Evolutionary conservation across 2,797 vertebrate genomes (phyloP).

Genomic region (Varecia variegata): DNA sequence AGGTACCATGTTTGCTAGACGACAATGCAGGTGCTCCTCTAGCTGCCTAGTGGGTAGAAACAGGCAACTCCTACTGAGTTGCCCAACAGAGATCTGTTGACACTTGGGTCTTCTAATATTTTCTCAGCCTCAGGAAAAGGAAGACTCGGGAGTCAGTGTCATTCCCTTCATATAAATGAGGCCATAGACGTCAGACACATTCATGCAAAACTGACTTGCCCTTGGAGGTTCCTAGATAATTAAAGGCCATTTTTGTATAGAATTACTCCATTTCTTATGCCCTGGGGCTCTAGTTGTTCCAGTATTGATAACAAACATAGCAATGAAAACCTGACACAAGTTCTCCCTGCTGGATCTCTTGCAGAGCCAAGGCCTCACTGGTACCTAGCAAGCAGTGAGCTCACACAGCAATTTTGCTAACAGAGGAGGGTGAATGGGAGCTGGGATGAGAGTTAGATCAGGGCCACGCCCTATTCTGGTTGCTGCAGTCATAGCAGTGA

Average conservation of each 20-base stretch:
- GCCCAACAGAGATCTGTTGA: not conserved
- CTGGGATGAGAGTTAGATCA: not conserved
- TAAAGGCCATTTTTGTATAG: not conserved
- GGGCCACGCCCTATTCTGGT: not conserved
- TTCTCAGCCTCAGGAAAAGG: not conserved
- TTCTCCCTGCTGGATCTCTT: not conserved
- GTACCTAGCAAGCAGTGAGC: not conserved
- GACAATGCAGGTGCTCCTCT: not conserved
- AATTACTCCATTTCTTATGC: not conserved
- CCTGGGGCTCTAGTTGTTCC: not conserved
- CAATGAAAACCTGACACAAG: not conserved
- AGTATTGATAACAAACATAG: not conserved
- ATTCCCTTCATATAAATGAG: not conserved
- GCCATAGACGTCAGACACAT: not conserved
- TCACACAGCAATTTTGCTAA: not conserved
- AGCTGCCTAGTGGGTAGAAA: not conserved
- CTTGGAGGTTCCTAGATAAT: not conserved
- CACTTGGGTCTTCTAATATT: not conserved
- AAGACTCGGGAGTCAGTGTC: not conserved
- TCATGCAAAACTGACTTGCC: not conserved
- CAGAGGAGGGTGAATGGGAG: not conserved
- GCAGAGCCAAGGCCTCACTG: not conserved
- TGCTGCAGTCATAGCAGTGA: not conserved
- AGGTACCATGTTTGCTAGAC: not conserved
- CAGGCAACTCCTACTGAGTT: not conserved